Conservation (phyloP, 2,888 invertebrate species). For the Incurvaria masculella region DNA sequence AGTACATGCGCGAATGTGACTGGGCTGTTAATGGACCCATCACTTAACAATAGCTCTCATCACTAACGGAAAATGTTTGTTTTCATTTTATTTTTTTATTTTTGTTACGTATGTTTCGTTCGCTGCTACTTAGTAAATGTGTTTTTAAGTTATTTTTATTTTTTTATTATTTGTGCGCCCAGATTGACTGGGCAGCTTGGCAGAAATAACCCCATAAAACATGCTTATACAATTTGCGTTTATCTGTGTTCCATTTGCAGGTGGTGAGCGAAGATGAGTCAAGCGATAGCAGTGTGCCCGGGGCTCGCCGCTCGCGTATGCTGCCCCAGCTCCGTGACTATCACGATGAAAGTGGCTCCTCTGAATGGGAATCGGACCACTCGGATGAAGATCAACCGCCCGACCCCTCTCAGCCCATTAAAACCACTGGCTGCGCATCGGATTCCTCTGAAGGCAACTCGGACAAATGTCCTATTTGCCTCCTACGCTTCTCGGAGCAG, state of each 20-base stretch:
- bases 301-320: conserved; percentile 30
- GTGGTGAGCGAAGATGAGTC: conserved; percentile 50
- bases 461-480: conserved; percentile 89
- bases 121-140: conserved; percentile 5
- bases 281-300: conserved; percentile 34
- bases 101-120: too few relatives aligned
- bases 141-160: neutral
- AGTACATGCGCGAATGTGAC: too few relatives aligned
- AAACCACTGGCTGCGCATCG: conserved; percentile 41
- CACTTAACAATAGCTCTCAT: too few relatives aligned
- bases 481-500: conserved; percentile 70
- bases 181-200: too few relatives aligned
- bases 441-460: conserved; percentile 67
- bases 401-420: conserved; percentile 15
- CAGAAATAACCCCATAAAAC: too few relatives aligned
- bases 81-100: too few relatives aligned
- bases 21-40: too few relatives aligned
- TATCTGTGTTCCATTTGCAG: conserved; percentile 35
- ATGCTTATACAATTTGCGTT: too few relatives aligned
- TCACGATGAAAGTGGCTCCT: conserved; percentile 35
- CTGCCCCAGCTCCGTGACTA: conserved; percentile 37
- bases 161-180: too few relatives aligned
- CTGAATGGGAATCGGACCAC: conserved; percentile 29
- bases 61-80: too few relatives aligned
- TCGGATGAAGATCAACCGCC: conserved; percentile 17